Evolutionary conservation across 2,888 invertebrate species (phyloP).

Genomic region (Meteorus cinctellus): DNA sequence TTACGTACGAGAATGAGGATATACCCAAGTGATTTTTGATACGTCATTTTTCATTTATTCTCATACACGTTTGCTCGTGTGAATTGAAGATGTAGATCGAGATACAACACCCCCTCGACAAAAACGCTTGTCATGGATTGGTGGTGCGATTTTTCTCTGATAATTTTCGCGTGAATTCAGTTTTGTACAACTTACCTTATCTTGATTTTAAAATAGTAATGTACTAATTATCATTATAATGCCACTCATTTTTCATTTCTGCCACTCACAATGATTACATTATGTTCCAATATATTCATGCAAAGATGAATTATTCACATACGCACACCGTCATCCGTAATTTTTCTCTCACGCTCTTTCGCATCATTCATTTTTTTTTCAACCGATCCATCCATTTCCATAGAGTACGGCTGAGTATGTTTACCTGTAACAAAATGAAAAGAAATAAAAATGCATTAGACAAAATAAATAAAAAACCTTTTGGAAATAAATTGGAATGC

Average conservation of each 20-base stretch:
- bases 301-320: neutral
- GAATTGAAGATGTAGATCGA: neutral
- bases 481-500: neutral
- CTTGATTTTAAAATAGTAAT: neutral
- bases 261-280: neutral
- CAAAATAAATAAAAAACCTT: neutral
- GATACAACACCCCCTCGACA: neutral
- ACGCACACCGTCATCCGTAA: neutral
- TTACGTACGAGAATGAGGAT: neutral
- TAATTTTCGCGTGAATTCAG: conserved; percentile 38
- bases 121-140: conserved; percentile 19
- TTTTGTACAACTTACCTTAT: conserved; percentile 41
- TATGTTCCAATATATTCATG: neutral
- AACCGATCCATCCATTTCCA: neutral
- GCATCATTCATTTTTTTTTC: neutral
- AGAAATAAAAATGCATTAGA: conserved; percentile 8
- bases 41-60: neutral
- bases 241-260: neutral
- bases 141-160: conserved; percentile 49
- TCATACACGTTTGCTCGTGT: neutral
- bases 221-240: neutral
- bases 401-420: conserved; percentile 3
- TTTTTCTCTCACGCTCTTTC: neutral
- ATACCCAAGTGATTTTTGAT: neutral
- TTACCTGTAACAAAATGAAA: conserved; percentile 48